Evolutionary conservation across 2,113 vertebrate species (phyloP), one percentile per base, ranked within the genome.

Genomic region (Pygoscelis antarcticus): DNA sequence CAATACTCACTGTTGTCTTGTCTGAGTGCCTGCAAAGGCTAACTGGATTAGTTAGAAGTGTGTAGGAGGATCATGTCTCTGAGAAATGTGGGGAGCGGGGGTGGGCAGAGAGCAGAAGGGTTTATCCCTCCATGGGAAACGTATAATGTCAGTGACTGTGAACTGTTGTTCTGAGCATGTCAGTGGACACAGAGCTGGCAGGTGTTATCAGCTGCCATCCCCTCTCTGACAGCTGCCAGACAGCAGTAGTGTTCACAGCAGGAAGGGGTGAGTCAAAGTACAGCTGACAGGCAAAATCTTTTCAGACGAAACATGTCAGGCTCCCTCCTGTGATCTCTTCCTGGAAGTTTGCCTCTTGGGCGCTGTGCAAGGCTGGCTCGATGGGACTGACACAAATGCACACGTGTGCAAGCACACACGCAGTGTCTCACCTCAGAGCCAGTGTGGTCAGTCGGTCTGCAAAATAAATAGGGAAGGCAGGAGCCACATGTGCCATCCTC

Each of bases 401-500:
- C 51, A 2, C 0, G 13, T 5, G 58, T 47, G 66, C 40, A 7
- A 21, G 55, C 18, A 4, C 58, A 17, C 44, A 14, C 10, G 2
- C 74, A 6, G 68, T 3, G 30, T 93, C 87, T 84, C 89, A 32
- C 70, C 89, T 64, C 30, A 2, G 95, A 78, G 83, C 82, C 88
- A 26, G 94, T 7, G 19, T 2, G 1, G 13, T 42, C 84, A 38
- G 77, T 64, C 7, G 13, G 84, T 72, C 91, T 90, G 93, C 38
- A n/a, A 62, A 93, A 85, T 92, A 96, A 97, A 94, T 44, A 96
- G 83, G 94, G 89, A 93, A 83, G 93, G 94, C 88, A 66, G 89
- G 93, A 94, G 93, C 72, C 72, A 55, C 22, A 1, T 6, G 49
- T 47, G 95, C 84, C 94, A 86, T 96, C 93, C 96, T 96, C 89